phyloP scores from a whole-genome alignment of 92 coral and sea anemone genomes.

The Scolanthus callimorphus region DNA sequence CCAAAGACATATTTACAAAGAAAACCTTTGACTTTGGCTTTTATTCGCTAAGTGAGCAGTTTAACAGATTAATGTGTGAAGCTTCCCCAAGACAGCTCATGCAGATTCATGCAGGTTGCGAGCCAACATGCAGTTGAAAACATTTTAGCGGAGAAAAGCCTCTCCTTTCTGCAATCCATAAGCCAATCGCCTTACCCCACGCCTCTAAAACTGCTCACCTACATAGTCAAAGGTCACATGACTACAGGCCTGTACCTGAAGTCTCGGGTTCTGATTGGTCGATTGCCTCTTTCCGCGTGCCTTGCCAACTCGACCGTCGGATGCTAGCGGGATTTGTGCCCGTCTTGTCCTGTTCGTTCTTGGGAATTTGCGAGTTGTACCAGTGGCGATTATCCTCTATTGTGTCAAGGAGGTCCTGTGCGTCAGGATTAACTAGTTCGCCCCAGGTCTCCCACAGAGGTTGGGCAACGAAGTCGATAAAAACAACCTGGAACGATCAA shows the following conservation, averaged over 20 bases:
- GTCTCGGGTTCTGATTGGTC: slow-evolving; percentile 91
- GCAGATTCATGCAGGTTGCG: too few relatives aligned
- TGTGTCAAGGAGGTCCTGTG: slow-evolving; percentile 84
- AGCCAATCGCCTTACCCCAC: background rate
- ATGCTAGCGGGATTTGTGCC: slow-evolving; percentile 67
- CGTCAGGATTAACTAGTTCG: slow-evolving; percentile 90
- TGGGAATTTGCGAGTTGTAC: slow-evolving; percentile 91
- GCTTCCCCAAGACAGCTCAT: too few relatives aligned
- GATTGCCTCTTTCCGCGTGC: slow-evolving; percentile 85
- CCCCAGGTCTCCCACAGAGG: slow-evolving; percentile 99
- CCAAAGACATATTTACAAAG: too few relatives aligned
- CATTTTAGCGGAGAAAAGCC: background rate
- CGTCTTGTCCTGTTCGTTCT: slow-evolving; percentile 78
- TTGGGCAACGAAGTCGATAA: slow-evolving; percentile 96
- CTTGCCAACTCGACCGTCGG: slow-evolving; percentile 98
- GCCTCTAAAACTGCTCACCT: slow-evolving; percentile 19
- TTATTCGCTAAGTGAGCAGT: too few relatives aligned
- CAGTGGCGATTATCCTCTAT: slow-evolving; percentile 93
- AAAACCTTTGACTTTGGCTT: too few relatives aligned
- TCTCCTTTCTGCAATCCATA: too few relatives aligned
- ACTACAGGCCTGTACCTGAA: slow-evolving; percentile 55
- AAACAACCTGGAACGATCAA: slow-evolving; percentile 81
- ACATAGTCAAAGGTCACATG: slow-evolving; percentile 8
- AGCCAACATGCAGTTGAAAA: background rate
- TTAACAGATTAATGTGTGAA: too few relatives aligned